Evolutionary conservation across 1,140 invertebrate genomes (phyloP), one percentile per base, ranked within the genome.

Genomic region (Rhopalosiphum maidis): DNA sequence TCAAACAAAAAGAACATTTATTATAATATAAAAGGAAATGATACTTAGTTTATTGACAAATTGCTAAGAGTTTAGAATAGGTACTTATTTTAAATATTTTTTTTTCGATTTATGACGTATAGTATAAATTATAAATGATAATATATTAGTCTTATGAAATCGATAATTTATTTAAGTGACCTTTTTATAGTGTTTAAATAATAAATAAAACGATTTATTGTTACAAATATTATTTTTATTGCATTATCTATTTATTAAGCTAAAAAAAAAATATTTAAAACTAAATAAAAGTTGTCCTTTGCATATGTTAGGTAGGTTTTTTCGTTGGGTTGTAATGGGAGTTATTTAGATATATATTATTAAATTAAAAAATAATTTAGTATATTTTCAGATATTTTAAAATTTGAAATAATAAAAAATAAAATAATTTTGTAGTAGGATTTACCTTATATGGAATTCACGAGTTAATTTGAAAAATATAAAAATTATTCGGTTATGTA

Each of bases 1-100:
- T 43, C 35, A 77, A 77, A 77, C 60, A 77, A 77, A n/a, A 77
- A n/a, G 60, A 77, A 77, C 30, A 77, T 83, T 83, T 83, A 37
- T 83, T 37, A 83, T 83, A 22, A 37, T 23, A 83, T 21, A 83
- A 37, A 83, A 37, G 35, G 8, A 37, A 83, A 83, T 37, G 37
- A 83, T 83, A 83, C 22, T 37, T 83, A 83, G 77, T 83, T 83
- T 83, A 37, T 83, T 35, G 77, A 37, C 35, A 23, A 83, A 83
- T 37, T 77, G 60, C 3, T 77, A 77, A 77, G 60, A 77, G n/a
- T n/a, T 77, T n/a, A n/a, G 30, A 68, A 18, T 77, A 77, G 48
- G 48, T 54, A 23, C 60, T 77, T 37, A 83, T 83, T 83, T 37
- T 37, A 37, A 21, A 37, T 23, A 83, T 37, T 83, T 25, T 83